Evolutionary conservation across 2,113 vertebrate species (phyloP).

Genomic region (Macroglossus sobrinus): DNA sequence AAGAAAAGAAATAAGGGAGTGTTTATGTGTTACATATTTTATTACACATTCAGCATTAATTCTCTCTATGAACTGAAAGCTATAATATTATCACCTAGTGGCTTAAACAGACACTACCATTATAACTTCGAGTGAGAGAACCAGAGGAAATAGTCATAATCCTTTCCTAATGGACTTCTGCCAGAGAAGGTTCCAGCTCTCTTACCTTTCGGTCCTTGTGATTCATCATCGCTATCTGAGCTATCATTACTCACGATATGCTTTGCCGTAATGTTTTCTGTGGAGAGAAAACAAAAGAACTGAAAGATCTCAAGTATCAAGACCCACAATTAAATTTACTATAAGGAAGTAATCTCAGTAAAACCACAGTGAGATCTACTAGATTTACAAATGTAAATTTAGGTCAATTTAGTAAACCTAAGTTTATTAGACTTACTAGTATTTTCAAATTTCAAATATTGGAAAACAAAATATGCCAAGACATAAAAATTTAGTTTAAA

Average conservation of each 20-base stretch:
- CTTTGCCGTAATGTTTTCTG: constrained; percentile 94
- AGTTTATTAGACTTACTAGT: neutral
- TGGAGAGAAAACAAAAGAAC: constrained; percentile 57
- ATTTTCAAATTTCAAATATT: neutral
- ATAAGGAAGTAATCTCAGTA: neutral
- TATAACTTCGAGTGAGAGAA: neutral
- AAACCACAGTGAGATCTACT: neutral
- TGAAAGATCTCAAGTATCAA: neutral
- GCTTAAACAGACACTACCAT: neutral
- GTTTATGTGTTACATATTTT: neutral
- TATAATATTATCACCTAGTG: too few species aligned
- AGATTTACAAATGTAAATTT: neutral
- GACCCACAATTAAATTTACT: neutral
- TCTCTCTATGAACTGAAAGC: neutral
- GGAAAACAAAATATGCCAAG: neutral
- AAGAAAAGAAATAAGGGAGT: neutral
- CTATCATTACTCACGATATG: constrained; percentile 93
- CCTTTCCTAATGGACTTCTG: neutral
- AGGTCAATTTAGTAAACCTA: neutral
- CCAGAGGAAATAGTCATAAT: neutral
- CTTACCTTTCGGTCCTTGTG: constrained; percentile 89
- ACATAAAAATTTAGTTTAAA: neutral
- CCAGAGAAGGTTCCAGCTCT: neutral
- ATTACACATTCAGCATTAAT: neutral
- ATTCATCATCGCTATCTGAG: constrained; percentile 92